Evolutionary conservation across 2,113 vertebrate species (phyloP).

Genomic region (Ancistrus triradiatus): DNA sequence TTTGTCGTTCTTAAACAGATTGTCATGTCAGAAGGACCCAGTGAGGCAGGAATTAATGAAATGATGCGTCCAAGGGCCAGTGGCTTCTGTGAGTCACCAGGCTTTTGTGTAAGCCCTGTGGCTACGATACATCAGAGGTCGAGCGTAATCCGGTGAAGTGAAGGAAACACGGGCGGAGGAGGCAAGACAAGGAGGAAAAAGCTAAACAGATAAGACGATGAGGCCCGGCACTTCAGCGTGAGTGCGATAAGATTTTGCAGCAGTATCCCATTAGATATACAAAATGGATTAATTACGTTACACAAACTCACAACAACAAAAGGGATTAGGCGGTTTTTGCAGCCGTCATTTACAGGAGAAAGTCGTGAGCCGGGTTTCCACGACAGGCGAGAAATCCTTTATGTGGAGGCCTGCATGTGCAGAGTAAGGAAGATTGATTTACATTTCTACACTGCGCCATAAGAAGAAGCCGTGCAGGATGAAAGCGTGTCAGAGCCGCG

Average conservation of each 20-base stretch:
- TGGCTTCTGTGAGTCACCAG: too few relatives aligned
- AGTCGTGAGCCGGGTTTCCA: not conserved
- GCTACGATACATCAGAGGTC: not conserved
- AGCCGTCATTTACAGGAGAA: not conserved
- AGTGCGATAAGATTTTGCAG: conserved; percentile 44
- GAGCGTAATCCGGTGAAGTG: not conserved
- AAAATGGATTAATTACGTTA: conserved; percentile 58
- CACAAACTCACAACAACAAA: conserved; percentile 42
- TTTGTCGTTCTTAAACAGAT: too few relatives aligned
- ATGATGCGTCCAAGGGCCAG: too few relatives aligned
- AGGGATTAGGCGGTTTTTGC: not conserved
- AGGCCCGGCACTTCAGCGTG: conserved; percentile 2
- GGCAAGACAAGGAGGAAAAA: not conserved
- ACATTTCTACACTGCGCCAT: not conserved
- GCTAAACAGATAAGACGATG: too few relatives aligned
- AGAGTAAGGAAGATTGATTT: not conserved
- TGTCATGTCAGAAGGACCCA: too few relatives aligned
- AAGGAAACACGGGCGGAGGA: not conserved
- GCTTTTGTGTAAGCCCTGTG: too few relatives aligned
- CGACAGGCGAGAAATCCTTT: not conserved
- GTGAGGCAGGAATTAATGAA: too few relatives aligned
- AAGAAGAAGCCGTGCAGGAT: too few relatives aligned
- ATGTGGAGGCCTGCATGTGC: not conserved
- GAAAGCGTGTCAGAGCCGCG: too few relatives aligned
- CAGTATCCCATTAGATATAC: conserved; percentile 60